These are phyloP conservation scores for Papio anubis DNA, from an alignment of 2,113 vertebrate species.

Conservation along the genomic window DNA sequence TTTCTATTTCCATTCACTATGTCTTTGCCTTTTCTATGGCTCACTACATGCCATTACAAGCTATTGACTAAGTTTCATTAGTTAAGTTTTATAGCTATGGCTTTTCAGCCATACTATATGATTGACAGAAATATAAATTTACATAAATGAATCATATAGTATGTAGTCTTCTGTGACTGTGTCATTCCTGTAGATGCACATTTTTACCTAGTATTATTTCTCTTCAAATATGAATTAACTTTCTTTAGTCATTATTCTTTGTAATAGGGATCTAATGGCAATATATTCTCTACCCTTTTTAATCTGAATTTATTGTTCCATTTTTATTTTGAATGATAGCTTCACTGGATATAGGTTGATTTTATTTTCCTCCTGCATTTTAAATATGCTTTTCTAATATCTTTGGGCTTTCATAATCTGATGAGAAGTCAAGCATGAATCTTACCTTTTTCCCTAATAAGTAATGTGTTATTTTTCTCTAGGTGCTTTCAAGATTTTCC, in stretches of 20 bases:
- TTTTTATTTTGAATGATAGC: neutral
- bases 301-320: neutral
- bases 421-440: neutral
- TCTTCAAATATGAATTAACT: neutral
- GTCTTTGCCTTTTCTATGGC: neutral
- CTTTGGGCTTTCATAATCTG: neutral
- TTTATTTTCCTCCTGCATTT: neutral
- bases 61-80: neutral
- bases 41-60: neutral
- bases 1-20: neutral
- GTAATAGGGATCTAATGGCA: neutral
- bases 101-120: neutral
- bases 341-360: neutral
- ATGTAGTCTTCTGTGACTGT: neutral
- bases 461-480: neutral
- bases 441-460: neutral
- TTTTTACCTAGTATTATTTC: neutral
- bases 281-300: neutral
- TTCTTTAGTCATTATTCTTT: neutral
- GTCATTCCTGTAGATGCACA: neutral
- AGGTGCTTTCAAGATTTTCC: neutral
- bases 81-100: neutral
- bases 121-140: neutral
- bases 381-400: neutral
- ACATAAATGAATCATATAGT: neutral